Conservation (phyloP, 2,888 invertebrate species). For the Calliphora vomitoria region DNA sequence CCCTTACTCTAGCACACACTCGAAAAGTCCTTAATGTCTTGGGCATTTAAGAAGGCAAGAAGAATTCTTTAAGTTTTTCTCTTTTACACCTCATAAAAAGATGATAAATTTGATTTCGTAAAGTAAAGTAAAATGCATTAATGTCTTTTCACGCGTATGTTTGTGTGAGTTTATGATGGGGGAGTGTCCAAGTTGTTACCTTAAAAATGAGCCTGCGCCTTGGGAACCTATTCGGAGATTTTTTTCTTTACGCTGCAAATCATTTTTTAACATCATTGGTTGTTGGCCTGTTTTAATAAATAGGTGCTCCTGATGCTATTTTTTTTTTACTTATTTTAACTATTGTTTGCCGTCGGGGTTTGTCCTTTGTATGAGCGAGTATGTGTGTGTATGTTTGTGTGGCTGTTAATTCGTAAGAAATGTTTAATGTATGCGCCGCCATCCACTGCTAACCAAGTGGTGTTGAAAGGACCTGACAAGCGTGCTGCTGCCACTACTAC, state of each 20-base stretch:
- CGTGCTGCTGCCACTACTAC: conserved; percentile 11
- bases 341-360: conserved; percentile 64
- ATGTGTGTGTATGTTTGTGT: not conserved
- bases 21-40: conserved; percentile 14
- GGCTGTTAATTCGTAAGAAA: not conserved
- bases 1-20: conserved; percentile 5
- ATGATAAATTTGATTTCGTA: conserved; percentile 33
- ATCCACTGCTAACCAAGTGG: conserved; percentile 17
- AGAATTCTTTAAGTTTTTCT: conserved; percentile 55
- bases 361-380: conserved; percentile 22
- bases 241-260: conserved; percentile 55
- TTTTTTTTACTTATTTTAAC: not conserved
- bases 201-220: conserved; percentile 71
- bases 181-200: conserved; percentile 70
- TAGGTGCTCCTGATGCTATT: conserved; percentile 55
- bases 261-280: conserved; percentile 63
- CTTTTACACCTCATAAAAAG: conserved; percentile 65
- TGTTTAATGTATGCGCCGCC: conserved; percentile 23
- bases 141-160: not conserved
- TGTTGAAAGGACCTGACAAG: conserved; percentile 27
- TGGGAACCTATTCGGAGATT: conserved; percentile 64
- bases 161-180: conserved; percentile 10
- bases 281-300: conserved; percentile 65
- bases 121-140: conserved; percentile 58
- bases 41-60: conserved; percentile 12